A percentile compares a stretch with the other conserved stretches of the same genome.
phyloP scores from a whole-genome alignment of 2,888 invertebrate species.

The Caenorhabditis sp. region DNA sequence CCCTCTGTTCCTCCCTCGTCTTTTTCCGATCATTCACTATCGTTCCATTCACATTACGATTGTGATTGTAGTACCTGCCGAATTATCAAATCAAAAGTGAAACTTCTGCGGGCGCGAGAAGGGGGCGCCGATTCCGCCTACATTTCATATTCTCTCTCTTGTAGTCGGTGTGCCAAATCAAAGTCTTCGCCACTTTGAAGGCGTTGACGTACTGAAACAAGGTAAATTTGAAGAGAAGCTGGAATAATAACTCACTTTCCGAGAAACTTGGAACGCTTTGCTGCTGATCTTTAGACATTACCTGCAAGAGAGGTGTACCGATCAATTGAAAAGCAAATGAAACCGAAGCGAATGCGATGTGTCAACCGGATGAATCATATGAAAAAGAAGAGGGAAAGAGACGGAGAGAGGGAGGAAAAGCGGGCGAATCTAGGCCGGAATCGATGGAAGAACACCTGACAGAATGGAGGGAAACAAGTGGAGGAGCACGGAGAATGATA shows the following conservation, averaged over 20 bases:
- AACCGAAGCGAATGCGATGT: conserved; percentile 2
- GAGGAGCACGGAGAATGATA: not conserved
- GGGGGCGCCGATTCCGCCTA: conserved; percentile 8
- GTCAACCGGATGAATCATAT: conserved; percentile 34
- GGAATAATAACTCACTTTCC: conserved; percentile 27
- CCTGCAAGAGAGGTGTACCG: not conserved
- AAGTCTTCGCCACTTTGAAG: conserved; percentile 52
- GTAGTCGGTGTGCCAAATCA: conserved; percentile 44
- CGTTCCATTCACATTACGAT: conserved; percentile 56
- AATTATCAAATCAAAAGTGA: conserved; percentile 44
- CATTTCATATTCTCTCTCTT: conserved; percentile 49
- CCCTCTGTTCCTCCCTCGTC: conserved; percentile 46
- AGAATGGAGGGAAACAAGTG: not conserved
- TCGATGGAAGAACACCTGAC: conserved; percentile 48
- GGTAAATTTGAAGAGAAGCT: not conserved
- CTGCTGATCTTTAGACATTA: conserved; percentile 32
- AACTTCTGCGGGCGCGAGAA: not conserved
- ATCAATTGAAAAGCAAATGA: conserved; percentile 15
- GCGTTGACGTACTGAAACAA: conserved; percentile 42
- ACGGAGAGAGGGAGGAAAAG: conserved; percentile 23
- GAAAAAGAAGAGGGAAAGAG: conserved; percentile 7
- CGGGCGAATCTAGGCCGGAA: conserved; percentile 24
- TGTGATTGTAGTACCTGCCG: conserved; percentile 47
- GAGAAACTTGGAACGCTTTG: conserved; percentile 32
- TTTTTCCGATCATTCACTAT: conserved; percentile 53